phyloP scores from a whole-genome alignment of 2,888 invertebrate species.

The Ptychoptera albimana region DNA sequence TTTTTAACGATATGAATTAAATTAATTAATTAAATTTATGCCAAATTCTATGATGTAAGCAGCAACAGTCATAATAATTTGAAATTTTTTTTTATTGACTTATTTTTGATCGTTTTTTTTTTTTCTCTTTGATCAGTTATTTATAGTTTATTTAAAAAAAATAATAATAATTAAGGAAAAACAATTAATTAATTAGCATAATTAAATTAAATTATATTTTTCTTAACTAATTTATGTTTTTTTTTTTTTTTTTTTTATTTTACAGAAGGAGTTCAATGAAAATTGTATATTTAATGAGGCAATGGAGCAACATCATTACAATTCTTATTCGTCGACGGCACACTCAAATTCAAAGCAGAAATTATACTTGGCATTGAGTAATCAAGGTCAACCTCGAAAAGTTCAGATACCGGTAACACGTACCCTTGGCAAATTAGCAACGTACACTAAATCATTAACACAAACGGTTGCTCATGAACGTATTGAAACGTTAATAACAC shows the following conservation, averaged over 20 bases:
- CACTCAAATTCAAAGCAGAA: constrained; percentile 55
- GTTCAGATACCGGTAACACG: constrained; percentile 51
- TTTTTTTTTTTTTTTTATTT: constrained; percentile 32
- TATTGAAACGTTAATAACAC: constrained; percentile 35
- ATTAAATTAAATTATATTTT: too few relatives aligned
- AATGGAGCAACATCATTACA: constrained; percentile 71
- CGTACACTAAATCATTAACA: constrained; percentile 56
- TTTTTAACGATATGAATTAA: too few relatives aligned
- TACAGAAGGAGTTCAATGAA: constrained; percentile 70
- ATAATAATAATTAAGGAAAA: too few relatives aligned
- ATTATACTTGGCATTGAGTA: constrained; percentile 60
- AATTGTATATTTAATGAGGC: constrained; percentile 79
- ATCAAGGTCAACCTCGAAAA: constrained; percentile 52
- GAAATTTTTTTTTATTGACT: too few relatives aligned
- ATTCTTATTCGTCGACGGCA: constrained; percentile 64
- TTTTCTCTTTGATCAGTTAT: too few relatives aligned
- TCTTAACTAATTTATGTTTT: not conserved
- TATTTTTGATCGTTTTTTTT: too few relatives aligned
- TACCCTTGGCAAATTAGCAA: constrained; percentile 54
- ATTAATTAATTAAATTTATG: too few relatives aligned
- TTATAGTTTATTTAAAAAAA: too few relatives aligned
- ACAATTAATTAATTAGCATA: too few relatives aligned
- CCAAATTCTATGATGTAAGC: too few relatives aligned
- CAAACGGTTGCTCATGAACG: constrained; percentile 36
- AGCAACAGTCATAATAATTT: too few relatives aligned